Evolutionary conservation across 1,140 invertebrate species (phyloP), one percentile per base, ranked within the genome.

Genomic region (Sweltsa coloradensis): DNA sequence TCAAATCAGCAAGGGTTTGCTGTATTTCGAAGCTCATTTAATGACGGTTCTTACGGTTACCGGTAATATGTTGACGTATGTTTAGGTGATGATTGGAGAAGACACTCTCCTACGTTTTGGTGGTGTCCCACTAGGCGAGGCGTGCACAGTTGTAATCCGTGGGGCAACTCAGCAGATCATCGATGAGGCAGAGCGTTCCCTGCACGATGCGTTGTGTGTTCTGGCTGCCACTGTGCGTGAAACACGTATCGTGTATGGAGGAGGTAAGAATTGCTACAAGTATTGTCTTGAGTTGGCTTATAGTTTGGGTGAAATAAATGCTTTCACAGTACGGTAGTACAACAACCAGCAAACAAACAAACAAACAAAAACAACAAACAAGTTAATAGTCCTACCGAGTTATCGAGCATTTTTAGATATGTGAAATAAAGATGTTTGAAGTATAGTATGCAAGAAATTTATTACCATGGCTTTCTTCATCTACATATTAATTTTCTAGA

Each of bases 151-250:
- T 53, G 84, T 99, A 0, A 83, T 99, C 44, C 81, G 97, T 48
- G 97, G 96, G 44, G 94, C 97, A n/a, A 99, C 97, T 3, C 85
- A 97, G 62, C 97, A 99, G 69, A 98, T 99, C 58, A 76, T 99
- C 9, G 96, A 98, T 59, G 97, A 99, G 69, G 96, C 97, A 2
- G 95, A 99, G 56, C 76, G 97, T 34, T 98, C 96, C 1, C 65
- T 99, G 4, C 97, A 99, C 60, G 97, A 99, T 65, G 97, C 96
- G 2, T 73, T 99, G 0, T 99, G 97, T 67, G 97, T 99, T 0
- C 71, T 99, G 18, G 78, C 90, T 0, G 89, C 94, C 37, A 98
- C 96, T 18, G 91, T 99, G 0, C 87, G 87, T 53, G 93, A 97
- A 64, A 83, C 89, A 0, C 78, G 84, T 54, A 84, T 91, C 43